Evolutionary conservation across 2,797 vertebrate genomes (phyloP).

Genomic region (Synanceia verrucosa): DNA sequence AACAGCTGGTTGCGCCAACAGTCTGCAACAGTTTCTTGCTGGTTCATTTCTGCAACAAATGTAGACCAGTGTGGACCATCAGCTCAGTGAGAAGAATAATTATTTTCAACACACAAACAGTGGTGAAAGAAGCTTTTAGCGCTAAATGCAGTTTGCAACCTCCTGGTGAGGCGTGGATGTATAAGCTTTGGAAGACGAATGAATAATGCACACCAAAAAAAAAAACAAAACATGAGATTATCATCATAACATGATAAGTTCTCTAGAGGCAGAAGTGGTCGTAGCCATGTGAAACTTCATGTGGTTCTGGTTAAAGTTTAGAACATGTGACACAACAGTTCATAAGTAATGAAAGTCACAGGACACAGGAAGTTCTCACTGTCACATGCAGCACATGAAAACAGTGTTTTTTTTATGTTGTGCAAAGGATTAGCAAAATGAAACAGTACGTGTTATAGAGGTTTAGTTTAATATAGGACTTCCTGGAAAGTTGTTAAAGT

Average conservation of each 20-base stretch:
- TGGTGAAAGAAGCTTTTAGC: background rate
- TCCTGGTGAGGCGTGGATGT: background rate
- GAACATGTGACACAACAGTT: background rate
- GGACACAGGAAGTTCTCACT: background rate
- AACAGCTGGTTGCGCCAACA: background rate
- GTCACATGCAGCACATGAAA: background rate
- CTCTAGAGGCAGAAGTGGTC: background rate
- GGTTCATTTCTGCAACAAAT: conserved; percentile 7
- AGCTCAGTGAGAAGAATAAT: background rate
- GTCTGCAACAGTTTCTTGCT: conserved; percentile 30
- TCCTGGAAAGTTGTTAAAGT: background rate
- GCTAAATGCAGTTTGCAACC: background rate
- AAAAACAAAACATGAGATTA: background rate
- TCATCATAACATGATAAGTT: background rate
- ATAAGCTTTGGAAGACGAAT: conserved; percentile 4
- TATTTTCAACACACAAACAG: background rate
- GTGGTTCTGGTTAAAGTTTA: background rate
- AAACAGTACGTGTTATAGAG: background rate
- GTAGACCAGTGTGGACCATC: conserved; percentile 6
- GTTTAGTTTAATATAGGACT: background rate
- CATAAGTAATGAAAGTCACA: background rate
- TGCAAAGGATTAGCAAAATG: conserved; percentile 1
- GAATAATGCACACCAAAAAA: background rate
- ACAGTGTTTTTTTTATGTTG: background rate
- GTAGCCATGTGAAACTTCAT: background rate